These are phyloP conservation scores for Lepus europaeus DNA, from an alignment of 2,113 vertebrate genomes.

Conservation along the genomic window DNA sequence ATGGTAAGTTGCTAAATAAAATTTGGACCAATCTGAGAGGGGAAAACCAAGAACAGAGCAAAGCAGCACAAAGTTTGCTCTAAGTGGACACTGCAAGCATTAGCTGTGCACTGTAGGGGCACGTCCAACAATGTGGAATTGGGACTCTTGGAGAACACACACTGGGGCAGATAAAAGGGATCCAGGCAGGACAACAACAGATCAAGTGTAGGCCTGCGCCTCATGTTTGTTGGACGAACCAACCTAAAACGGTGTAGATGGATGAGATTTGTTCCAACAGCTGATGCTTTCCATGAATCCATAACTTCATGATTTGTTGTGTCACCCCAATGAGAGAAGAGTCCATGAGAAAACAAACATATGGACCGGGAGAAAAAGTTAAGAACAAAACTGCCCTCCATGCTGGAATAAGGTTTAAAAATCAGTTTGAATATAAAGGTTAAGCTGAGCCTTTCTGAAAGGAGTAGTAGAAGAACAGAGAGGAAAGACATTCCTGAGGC, in stretches of 20 bases:
- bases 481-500: background rate
- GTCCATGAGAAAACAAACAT: background rate
- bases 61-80: background rate
- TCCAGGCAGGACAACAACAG: background rate
- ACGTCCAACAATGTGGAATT: background rate
- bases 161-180: background rate
- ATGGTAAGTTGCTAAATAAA: background rate
- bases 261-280: background rate
- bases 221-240: background rate
- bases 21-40: background rate
- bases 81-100: background rate
- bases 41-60: background rate
- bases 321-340: background rate
- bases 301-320: background rate
- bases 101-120: background rate
- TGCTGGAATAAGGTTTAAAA: background rate
- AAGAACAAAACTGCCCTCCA: background rate
- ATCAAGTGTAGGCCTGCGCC: background rate
- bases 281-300: background rate
- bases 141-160: background rate
- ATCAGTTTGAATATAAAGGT: background rate
- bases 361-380: background rate
- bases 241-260: background rate
- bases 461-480: background rate
- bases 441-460: background rate